Conservation (phyloP, 2,113 vertebrate genomes). For the Sisor rabdophorus region DNA sequence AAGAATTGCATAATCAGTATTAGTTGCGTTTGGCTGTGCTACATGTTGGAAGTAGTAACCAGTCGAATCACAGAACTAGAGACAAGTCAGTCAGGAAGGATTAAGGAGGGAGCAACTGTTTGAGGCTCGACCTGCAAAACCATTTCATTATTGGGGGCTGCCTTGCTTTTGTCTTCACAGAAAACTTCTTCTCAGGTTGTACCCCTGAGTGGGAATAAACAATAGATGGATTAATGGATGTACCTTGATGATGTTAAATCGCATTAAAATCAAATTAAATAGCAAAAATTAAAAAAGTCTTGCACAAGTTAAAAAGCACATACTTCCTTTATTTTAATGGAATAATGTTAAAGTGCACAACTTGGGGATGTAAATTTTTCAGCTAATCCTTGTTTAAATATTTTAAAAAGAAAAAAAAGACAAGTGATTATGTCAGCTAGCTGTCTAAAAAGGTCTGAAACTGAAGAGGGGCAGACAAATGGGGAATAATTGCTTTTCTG, state of each 20-base stretch:
- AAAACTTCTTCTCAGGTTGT: too few species aligned
- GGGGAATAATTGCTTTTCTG: conserved; percentile 29
- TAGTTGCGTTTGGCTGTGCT: too few species aligned
- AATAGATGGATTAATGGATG: too few species aligned
- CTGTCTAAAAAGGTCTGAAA: conserved; percentile 17
- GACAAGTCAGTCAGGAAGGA: too few species aligned
- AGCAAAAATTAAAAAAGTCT: not conserved
- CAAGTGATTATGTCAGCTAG: not conserved
- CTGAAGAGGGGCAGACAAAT: not conserved
- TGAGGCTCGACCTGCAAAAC: too few species aligned
- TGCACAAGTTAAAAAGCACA: not conserved
- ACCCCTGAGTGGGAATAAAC: too few species aligned
- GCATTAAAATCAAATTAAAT: not conserved
- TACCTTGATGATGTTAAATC: not conserved
- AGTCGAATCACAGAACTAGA: too few species aligned
- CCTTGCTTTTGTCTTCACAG: too few species aligned
- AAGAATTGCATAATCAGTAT: too few species aligned
- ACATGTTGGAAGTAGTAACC: too few species aligned
- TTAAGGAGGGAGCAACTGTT: too few species aligned
- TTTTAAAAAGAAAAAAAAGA: not conserved
- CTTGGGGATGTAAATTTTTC: not conserved
- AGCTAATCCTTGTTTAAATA: not conserved
- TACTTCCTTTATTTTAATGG: not conserved
- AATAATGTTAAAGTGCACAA: not conserved
- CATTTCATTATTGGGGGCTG: too few species aligned